Conservation (phyloP, 2,113 vertebrate genomes). For the Epinephelus fuscoguttatus region DNA sequence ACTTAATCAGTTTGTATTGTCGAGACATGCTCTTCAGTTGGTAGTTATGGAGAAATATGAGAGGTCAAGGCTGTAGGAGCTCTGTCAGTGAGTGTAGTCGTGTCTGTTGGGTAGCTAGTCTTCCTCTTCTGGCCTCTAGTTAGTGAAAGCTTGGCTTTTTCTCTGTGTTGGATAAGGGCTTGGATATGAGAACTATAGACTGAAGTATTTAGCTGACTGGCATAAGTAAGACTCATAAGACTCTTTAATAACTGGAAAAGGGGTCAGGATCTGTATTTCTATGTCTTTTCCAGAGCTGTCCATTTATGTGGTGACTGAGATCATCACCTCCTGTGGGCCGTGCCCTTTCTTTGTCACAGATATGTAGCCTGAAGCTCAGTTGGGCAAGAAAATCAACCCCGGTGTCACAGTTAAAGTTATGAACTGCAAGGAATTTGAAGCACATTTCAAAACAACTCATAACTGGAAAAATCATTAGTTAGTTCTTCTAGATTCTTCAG, state of each 20-base stretch:
- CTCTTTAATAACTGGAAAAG: constrained; percentile 34
- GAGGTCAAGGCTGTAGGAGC: not conserved
- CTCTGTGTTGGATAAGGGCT: not conserved
- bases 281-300: constrained; percentile 55
- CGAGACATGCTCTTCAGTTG: constrained; percentile 21
- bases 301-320: constrained; percentile 50
- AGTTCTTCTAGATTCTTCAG: constrained; percentile 37
- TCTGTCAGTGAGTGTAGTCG: not conserved
- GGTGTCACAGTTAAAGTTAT: constrained; percentile 54
- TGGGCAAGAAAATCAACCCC: constrained; percentile 33
- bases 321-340: constrained; percentile 52
- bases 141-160: constrained; percentile 6
- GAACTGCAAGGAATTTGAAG: constrained; percentile 64
- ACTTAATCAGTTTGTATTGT: constrained; percentile 38
- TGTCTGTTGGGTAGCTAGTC: constrained; percentile 3
- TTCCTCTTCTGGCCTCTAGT: not conserved
- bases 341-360: constrained; percentile 45
- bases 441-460: constrained; percentile 55
- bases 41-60: constrained; percentile 30
- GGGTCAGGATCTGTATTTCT: constrained; percentile 37
- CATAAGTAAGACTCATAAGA: constrained; percentile 23
- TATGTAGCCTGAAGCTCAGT: constrained; percentile 22
- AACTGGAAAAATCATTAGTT: constrained; percentile 68
- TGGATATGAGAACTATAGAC: constrained; percentile 18
- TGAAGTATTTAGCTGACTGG: constrained; percentile 33